Evolutionary conservation across 2,113 vertebrate species (phyloP).

Genomic region (Sciurus niger): DNA sequence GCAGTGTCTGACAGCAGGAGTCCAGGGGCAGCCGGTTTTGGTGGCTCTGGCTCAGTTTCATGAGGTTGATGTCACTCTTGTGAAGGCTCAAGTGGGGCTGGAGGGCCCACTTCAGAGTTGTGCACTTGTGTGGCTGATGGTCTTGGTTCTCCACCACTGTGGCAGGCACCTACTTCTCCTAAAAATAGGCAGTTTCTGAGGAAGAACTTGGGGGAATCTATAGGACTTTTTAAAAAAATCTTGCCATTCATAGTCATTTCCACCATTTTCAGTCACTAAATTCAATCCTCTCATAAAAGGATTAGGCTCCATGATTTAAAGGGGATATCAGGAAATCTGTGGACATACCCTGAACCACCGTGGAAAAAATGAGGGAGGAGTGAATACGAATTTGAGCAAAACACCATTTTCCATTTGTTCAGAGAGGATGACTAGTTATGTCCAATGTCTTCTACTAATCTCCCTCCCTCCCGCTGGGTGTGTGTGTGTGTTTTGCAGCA

Average conservation of each 20-base stretch:
- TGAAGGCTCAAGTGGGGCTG: neutral
- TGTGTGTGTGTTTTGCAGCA: neutral
- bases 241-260: fast-evolving
- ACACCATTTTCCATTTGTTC: neutral
- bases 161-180: too few relatives aligned
- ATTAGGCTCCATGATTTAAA: neutral
- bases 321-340: neutral
- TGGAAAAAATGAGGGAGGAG: neutral
- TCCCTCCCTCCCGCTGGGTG: neutral
- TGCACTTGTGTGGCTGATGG: fast-evolving
- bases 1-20: neutral
- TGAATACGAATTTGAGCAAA: constrained; percentile 43
- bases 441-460: neutral
- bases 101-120: neutral
- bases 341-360: neutral
- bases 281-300: neutral
- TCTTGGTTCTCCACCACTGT: fast-evolving
- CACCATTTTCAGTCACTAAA: neutral
- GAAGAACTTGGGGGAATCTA: neutral
- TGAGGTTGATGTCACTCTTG: neutral
- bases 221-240: too few relatives aligned
- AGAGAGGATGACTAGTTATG: neutral
- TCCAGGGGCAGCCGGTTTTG: too few relatives aligned
- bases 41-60: neutral
- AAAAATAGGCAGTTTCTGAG: neutral